Evolutionary conservation across 2,888 invertebrate species (phyloP), one percentile per base, ranked within the genome.

Genomic region (Chelonus formosanus): DNA sequence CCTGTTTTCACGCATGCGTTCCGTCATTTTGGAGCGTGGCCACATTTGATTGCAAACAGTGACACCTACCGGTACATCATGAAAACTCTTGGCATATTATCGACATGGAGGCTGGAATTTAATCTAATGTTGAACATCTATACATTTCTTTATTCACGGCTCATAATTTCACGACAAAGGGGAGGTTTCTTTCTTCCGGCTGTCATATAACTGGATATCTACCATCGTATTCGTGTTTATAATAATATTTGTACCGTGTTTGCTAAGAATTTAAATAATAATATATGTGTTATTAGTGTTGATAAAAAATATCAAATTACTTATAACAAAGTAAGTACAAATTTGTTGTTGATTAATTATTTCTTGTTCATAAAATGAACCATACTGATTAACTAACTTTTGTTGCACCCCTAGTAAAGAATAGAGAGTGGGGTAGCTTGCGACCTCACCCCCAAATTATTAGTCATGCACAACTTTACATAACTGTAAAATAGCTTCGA

Each of bases 141-240:
- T 20, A 20, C 20, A 20, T 20, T 20, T 20, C 20, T 20, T 20
- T 34, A 57, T 56, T 45, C 40, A 64, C 59, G 61, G 56, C 54
- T 65, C 57, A 67, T 67, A 67, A 69, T 65, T 67, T 66, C 61
- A 70, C 68, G 64, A 67, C 55, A 69, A 73, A 75, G 78, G 78
- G 75, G 77, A 76, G 75, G 73, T 76, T 78, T 79, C 77, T 75
- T 78, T 76, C 76, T 80, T 80, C 80, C 80, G 80, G 78, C 80
- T 80, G 79, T 79, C 80, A 80, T 75, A 73, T 72, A 67, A 71
- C 75, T 67, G 69, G 74, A 73, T 74, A 74, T 74, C 71, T 70
- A 69, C 63, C 72, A 72, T 71, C 69, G 65, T 43, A 58, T 56
- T 55, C 56, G 66, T 71, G 72, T 72, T 72, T 69, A 72, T 71